Base-by-base conservation (phyloP, 2,113 vertebrate genomes). In the Eulacestoma nigropectus region DNA sequence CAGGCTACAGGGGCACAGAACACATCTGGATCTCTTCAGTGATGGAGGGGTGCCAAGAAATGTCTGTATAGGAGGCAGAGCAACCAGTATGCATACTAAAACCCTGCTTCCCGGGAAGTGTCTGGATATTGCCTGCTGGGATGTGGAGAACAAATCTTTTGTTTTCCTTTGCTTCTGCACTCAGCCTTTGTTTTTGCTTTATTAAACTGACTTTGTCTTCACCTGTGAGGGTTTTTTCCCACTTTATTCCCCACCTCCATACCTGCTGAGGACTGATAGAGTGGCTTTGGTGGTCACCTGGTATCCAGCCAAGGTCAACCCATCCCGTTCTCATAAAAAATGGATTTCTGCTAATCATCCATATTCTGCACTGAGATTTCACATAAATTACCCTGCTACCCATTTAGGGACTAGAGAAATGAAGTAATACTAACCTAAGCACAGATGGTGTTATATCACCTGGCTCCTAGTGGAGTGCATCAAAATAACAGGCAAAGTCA, bases 351-450 rank as follows among this genome's bases (percentile, higher is more conserved):
- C 10, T 11, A 10, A 29, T 9, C 20, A 8, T 33, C 32, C 10
- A 1, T 26, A 44, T 64, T 62, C 64, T 29, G 13, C 0, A 0
- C 32, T 11, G 7, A 53, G 6, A n/a, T 55, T 73, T 47, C 32
- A 41, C 63, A 4, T 19, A 37, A 65, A 13, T 80, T 37, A 64
- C 9, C 27, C 49, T 17, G 27, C 26, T 56, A 32, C 17, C 6
- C 14, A 5, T 15, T 41, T 20, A 46, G 11, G 26, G 21, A 17
- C 59, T 5, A 41, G 13, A 47, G 44, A 32, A 79, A 39, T 0
- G 1, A 63, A 49, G 16, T 13, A 29, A 30, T 5, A 10, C 17
- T 49, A 32, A 33, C 64, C 42, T 35, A 10, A 19, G 39, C 4
- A 4, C 3, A 20, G 37, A 18, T 10, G 5, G 6, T 30, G 74